phyloP scores from a whole-genome alignment of 2,113 vertebrate species.

The Glaucomys volans region DNA sequence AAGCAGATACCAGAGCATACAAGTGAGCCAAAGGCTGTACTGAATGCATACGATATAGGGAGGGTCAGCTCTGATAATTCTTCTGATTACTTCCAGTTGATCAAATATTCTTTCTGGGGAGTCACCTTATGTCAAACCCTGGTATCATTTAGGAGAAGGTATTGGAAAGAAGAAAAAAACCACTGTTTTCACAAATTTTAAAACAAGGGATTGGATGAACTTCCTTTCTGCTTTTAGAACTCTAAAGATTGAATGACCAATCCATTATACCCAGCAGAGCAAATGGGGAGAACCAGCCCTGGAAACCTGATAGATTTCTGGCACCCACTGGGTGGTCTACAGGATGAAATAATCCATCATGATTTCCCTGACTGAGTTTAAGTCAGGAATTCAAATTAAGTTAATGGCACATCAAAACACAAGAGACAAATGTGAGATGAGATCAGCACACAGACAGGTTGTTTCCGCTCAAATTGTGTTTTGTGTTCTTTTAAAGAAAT shows the following conservation, averaged over 20 bases:
- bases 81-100: not conserved
- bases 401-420: not conserved
- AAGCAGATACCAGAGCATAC: not conserved
- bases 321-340: not conserved
- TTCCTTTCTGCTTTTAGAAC: not conserved
- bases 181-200: not conserved
- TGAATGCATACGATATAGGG: not conserved
- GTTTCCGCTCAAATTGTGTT: not conserved
- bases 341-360: not conserved
- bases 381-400: not conserved
- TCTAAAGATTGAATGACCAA: not conserved
- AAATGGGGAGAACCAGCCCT: not conserved
- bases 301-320: not conserved
- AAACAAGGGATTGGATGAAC: not conserved
- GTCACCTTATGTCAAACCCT: not conserved
- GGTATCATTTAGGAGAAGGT: not conserved
- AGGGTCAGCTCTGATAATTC: not conserved
- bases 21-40: not conserved
- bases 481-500: not conserved
- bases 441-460: not conserved
- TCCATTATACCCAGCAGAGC: not conserved
- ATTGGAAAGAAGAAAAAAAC: not conserved
- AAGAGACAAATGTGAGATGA: not conserved
- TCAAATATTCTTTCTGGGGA: not conserved
- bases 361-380: not conserved